Evolutionary conservation across 1,140 invertebrate species (phyloP).

Genomic region (Heliconius congener): DNA sequence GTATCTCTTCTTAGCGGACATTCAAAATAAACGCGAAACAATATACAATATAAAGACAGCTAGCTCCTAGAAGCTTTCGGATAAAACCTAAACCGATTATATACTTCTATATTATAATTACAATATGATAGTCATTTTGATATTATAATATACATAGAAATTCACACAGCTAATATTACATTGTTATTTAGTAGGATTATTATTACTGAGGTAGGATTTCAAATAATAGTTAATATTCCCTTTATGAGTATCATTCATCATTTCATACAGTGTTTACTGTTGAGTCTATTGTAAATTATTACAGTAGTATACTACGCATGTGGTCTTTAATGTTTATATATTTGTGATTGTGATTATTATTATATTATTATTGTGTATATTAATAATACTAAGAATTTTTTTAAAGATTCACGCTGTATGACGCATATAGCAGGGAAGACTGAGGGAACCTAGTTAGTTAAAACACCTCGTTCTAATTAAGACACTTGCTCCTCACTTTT

Average conservation of each 20-base stretch:
- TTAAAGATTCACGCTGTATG: no score
- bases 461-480: no score
- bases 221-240: slow-evolving; percentile 9
- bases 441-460: no score
- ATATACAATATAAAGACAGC: neutral
- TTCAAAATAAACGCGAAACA: no score
- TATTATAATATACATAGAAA: neutral
- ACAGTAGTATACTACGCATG: no score
- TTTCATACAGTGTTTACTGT: neutral
- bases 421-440: no score
- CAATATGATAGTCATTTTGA: neutral
- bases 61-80: neutral
- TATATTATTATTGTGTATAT: no score
- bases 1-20: no score
- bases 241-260: slow-evolving; percentile 8
- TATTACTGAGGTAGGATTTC: neutral
- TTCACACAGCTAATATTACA: neutral
- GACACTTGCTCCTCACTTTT: no score
- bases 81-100: neutral
- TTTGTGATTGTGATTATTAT: neutral
- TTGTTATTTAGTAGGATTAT: slow-evolving; percentile 4
- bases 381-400: no score
- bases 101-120: neutral
- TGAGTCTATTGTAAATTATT: slow-evolving; percentile 9
- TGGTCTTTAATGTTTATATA: neutral